Conservation (phyloP, 2,797 vertebrate genomes). For the Moxostoma hubbsi region DNA sequence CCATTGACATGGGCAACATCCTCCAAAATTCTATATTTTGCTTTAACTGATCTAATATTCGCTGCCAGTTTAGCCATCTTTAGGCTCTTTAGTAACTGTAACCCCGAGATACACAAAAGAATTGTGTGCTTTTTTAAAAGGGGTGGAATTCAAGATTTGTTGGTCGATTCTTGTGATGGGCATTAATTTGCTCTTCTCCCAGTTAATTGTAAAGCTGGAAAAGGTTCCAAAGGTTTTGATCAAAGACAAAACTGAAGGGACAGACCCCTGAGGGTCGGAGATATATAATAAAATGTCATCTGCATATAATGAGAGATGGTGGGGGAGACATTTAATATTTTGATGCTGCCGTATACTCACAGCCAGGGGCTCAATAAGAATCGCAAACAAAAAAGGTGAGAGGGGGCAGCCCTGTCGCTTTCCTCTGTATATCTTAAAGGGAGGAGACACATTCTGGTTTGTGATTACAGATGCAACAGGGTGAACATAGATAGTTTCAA, state of each 20-base stretch:
- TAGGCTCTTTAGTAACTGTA: slow-evolving; percentile 7
- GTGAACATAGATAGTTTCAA: not conserved
- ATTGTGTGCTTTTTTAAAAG: not conserved
- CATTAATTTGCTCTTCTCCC: not conserved
- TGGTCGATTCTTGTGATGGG: not conserved
- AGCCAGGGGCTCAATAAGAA: too few species aligned
- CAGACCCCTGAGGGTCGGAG: not conserved
- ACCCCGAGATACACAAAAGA: not conserved
- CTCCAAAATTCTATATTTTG: too few species aligned
- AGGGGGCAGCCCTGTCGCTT: too few species aligned
- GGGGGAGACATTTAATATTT: not conserved
- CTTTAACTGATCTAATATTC: not conserved
- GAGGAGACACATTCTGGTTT: not conserved
- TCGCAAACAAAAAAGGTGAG: too few species aligned
- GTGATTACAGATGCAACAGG: not conserved
- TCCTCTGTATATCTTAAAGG: too few species aligned
- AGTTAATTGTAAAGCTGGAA: not conserved
- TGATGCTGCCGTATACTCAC: not conserved
- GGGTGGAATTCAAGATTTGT: not conserved
- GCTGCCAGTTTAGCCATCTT: not conserved
- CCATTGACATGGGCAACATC: not conserved
- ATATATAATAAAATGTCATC: not conserved
- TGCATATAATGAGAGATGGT: not conserved
- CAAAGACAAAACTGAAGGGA: not conserved
- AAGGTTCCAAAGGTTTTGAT: not conserved